Evolutionary conservation across 1,140 invertebrate species (phyloP).

Genomic region (Muscidifurax raptorellus): DNA sequence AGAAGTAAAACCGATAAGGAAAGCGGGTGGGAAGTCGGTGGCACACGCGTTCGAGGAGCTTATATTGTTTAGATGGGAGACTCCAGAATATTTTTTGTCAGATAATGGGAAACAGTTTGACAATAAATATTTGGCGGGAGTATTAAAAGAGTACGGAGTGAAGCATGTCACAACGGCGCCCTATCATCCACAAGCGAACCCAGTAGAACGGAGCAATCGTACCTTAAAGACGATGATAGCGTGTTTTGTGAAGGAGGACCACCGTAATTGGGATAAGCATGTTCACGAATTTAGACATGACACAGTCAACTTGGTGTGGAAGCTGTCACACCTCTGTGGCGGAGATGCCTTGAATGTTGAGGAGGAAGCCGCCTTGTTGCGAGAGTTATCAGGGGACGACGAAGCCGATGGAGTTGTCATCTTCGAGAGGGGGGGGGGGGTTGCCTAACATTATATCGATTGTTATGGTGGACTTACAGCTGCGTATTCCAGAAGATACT

Average conservation of each 20-base stretch:
- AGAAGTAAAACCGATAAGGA: slow-evolving; percentile 5
- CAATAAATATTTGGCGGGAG: slow-evolving; percentile 15
- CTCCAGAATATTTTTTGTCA: not conserved
- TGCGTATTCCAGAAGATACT: too few species aligned
- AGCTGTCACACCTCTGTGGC: too few species aligned
- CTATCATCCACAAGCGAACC: slow-evolving; percentile 71
- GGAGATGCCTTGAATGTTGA: too few species aligned
- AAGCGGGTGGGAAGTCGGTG: slow-evolving; percentile 2
- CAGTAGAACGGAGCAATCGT: too few species aligned
- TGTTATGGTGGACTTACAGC: too few species aligned
- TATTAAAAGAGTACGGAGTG: slow-evolving; percentile 50
- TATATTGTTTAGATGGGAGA: slow-evolving; percentile 4
- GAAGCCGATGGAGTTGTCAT: too few species aligned
- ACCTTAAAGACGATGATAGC: slow-evolving; percentile 69
- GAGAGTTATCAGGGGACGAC: too few species aligned
- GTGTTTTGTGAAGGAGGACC: slow-evolving; percentile 64
- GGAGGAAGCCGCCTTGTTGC: too few species aligned
- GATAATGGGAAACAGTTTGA: slow-evolving; percentile 48
- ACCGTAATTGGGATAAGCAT: slow-evolving; percentile 63
- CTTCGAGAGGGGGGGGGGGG: too few species aligned
- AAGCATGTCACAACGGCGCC: slow-evolving; percentile 60
- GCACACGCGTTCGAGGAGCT: slow-evolving; percentile 1
- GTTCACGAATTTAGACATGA: too few species aligned
- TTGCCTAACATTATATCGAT: too few species aligned
- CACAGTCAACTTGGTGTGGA: too few species aligned